phyloP scores from a whole-genome alignment of 2,888 invertebrate species.

The Sarcophaga subvicina region DNA sequence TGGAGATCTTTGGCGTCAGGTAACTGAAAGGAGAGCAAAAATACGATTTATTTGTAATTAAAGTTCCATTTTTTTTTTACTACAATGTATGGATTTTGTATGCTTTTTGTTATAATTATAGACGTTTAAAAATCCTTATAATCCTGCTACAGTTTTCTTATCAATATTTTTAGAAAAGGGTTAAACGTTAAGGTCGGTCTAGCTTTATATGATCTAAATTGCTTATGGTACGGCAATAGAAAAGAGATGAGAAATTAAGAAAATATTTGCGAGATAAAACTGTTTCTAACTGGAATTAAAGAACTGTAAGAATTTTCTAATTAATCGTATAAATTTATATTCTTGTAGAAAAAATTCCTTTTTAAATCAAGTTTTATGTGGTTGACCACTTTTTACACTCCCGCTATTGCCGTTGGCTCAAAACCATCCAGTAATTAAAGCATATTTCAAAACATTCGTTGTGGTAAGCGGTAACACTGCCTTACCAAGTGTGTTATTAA shows the following conservation, averaged over 20 bases:
- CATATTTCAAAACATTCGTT: not conserved
- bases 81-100: no score
- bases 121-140: conserved; percentile 4
- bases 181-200: conserved; percentile 15
- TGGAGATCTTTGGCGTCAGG: conserved; percentile 86
- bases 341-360: no score
- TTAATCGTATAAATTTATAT: no score
- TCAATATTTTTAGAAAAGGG: conserved; percentile 45
- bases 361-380: no score
- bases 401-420: not conserved
- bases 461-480: not conserved
- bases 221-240: not conserved
- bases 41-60: not conserved
- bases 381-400: no score
- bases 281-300: no score
- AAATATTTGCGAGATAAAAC: no score
- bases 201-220: conserved; percentile 26
- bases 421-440: conserved; percentile 32
- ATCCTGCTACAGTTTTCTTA: not conserved
- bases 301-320: no score
- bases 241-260: no score
- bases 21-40: conserved; percentile 74
- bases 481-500: not conserved
- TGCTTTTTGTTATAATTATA: no score
- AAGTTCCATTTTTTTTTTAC: no score